Base-by-base conservation (phyloP, 2,888 invertebrate genomes). In the Liodrosophila aerea region DNA sequence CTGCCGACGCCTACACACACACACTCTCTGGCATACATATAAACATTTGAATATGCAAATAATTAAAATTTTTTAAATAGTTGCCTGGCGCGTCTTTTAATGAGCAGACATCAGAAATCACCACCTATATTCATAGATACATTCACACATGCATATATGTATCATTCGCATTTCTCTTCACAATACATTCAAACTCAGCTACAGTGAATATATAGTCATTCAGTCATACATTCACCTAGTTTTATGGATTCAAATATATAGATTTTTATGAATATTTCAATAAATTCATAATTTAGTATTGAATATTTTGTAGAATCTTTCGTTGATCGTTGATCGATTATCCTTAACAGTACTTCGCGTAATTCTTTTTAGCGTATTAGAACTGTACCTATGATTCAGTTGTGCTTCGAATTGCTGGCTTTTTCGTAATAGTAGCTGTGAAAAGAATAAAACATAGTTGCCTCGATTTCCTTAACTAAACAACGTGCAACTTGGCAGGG, bases 21-120 rank as follows among this genome's bases (percentile, higher is more conserved):
- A n/a, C 27, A 33, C 22, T 22, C 22, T 22, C 22, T 36, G 1
- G 34, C 7, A 30, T 29, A 50, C 13, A 64, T 66, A 64, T 22
- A 22, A 64, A 64, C 64, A 71, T 76, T 52, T 59, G 76, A 53
- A 70, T 63, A 72, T 57, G 77, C 64, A 58, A 76, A 82, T 78
- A 85, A 85, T 78, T 78, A 75, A 81, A 83, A 81, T 85, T 68
- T 83, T 72, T 76, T 0, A 80, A 80, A 85, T 81, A 76, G 76
- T 83, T 85, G 64, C 50, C 60, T 43, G 64, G 57, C 61, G 73
- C 62, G 58, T 61, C 68, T 67, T 60, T 71, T 78, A 78, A 83
- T 74, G 75, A 82, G 75, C 54, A 45, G 41, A 18, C 63, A 52
- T 52, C 45, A 34, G 18, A 49, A 45, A 31, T 61, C 61, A 51